Evolutionary conservation across 2,888 invertebrate genomes (phyloP), one percentile per base, ranked within the genome.

Genomic region (Acanthosepion esculentum): DNA sequence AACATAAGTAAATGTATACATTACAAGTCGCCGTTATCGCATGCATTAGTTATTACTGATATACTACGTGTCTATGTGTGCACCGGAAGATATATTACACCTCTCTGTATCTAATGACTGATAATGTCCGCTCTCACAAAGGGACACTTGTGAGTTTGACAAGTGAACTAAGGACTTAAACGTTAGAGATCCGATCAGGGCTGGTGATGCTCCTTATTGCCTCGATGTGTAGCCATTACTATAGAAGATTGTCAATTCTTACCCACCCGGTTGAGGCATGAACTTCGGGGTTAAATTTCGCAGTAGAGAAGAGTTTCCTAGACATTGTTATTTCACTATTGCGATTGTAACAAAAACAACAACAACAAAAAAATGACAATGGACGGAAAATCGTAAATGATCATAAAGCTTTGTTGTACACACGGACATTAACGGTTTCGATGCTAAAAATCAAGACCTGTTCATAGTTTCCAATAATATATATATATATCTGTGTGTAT

Each of bases 41-140:
- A 78, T 33, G 78, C 78, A 33, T 78, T 78, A 78, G 78, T 78
- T 78, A 78, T n/a, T 78, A 78, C 78, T 78, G 15, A 78, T 78
- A 78, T 78, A n/a, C 33, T 78, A 78, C 78, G 78, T 78, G 78
- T 78, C 78, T 78, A 78, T 78, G n/a, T 78, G 78, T n/a, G 33
- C n/a, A 15, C 33, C 15, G 15, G 15, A n/a, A 18, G 78, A 78
- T 78, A n/a, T n/a, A 78, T 78, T 78, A 78, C 78, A 33, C 15
- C 0, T n/a, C n/a, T n/a, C 4, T 78, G 33, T 78, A 78, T 78
- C 78, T 15, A 78, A 78, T 78, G n/a, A 15, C n/a, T 78, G 12
- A n/a, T 78, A n/a, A 78, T 12, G n/a, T 78, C 78, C 12, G 18
- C 18, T 15, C 33, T 33, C n/a, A 78, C 33, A 78, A 78, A 33